Evolutionary conservation across 2,113 vertebrate species (phyloP), one percentile per base, ranked within the genome.

Genomic region (Etheostoma cragini): DNA sequence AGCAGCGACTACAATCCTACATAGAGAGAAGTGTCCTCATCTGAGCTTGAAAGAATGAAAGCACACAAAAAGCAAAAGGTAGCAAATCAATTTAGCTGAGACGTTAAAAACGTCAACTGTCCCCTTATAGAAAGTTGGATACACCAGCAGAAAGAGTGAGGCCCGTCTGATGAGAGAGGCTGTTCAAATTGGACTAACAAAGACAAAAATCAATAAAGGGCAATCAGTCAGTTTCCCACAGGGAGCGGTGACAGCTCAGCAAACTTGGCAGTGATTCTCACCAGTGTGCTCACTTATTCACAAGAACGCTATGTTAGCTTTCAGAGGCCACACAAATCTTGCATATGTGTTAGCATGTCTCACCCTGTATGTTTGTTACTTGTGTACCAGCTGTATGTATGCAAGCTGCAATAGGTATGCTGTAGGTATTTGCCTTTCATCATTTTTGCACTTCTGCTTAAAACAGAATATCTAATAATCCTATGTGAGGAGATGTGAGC

Each of bases 141-240:
- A 54, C n/a, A 45, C 15, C 19, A 16, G 19, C 62, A 75, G 14
- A 56, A 26, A 0, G 76, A 72, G 35, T 6, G 45, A 76, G n/a
- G 66, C 10, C 77, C 52, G 26, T 64, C 24, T 81, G 76, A n/a
- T 47, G 75, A 80, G 14, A 76, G 50, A 76, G 58, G 57, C 56
- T 21, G 61, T 76, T 69, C 5, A 46, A 73, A 60, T 12, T 35
- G 54, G 26, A 45, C 56, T 1, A 38, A 84, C n/a, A 73, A 30
- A 73, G 56, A 76, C 54, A 77, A 65, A 85, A 67, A 90, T 88
- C 88, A 85, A 86, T 84, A 79, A 82, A 65, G 57, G 52, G 13
- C 52, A 49, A 82, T 82, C 56, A 49, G 33, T 54, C 65, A 38
- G 72, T 71, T 80, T 86, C 81, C 67, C 57, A 89, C 58, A 53